Conservation (phyloP, 2,113 vertebrate species). For the Petromus typicus region DNA sequence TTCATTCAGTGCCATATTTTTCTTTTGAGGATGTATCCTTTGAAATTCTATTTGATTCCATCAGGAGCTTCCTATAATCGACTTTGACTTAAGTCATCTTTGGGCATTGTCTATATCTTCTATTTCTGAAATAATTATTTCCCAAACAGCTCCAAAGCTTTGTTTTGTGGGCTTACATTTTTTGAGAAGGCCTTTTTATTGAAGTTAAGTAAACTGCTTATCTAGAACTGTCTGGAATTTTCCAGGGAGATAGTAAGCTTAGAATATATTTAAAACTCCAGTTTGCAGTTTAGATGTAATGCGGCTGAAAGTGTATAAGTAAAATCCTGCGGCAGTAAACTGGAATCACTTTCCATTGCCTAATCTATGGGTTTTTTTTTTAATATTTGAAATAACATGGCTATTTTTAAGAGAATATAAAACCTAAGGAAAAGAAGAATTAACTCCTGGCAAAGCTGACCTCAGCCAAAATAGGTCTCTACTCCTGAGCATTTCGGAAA, state of each 20-base stretch:
- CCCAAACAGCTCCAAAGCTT: not conserved
- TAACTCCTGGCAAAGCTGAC: conserved; percentile 38
- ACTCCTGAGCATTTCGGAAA: conserved; percentile 71
- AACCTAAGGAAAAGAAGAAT: conserved; percentile 17
- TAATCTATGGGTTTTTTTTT: conserved; percentile 50
- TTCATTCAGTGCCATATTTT: not conserved
- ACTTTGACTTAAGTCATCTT: not conserved
- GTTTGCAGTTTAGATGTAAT: conserved; percentile 43
- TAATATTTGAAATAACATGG: conserved; percentile 67
- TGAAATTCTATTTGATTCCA: conserved; percentile 22
- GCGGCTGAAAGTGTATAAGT: not conserved
- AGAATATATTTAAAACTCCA: conserved; percentile 57
- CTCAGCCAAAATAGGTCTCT: conserved; percentile 57
- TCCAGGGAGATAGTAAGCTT: conserved; percentile 46
- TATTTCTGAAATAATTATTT: conserved; percentile 31
- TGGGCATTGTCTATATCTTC: not conserved
- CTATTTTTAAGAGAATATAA: conserved; percentile 31
- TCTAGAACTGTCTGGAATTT: conserved; percentile 59
- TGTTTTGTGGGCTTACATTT: not conserved
- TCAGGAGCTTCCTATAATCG: not conserved
- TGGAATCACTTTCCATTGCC: conserved; percentile 27
- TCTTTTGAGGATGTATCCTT: not conserved
- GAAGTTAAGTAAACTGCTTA: not conserved
- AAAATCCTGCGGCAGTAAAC: conserved; percentile 10
- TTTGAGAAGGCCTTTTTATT: not conserved